These are phyloP conservation scores for Lasioglossum marginatum DNA, from an alignment of 2,888 invertebrate species.

Conservation along the genomic window DNA sequence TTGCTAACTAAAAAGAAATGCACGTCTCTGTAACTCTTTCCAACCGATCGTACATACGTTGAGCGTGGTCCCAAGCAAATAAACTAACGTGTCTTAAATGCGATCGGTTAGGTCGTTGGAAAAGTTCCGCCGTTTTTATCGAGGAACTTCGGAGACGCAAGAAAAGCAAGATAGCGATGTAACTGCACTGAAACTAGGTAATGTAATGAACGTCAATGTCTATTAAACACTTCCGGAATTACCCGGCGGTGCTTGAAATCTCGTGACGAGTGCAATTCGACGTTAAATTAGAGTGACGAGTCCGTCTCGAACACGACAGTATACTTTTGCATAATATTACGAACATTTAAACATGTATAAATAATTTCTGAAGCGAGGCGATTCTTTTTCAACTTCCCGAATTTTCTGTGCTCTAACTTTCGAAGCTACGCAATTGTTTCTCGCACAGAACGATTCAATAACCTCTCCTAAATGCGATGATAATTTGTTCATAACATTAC, in stretches of 20 bases:
- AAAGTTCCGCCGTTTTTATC: not conserved
- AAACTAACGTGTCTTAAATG: not conserved
- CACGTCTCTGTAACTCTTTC: not conserved
- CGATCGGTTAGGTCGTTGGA: not conserved
- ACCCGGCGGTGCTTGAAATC: not conserved
- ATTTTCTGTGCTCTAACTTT: not conserved
- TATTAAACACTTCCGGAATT: not conserved
- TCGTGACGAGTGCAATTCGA: not conserved
- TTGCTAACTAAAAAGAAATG: not conserved
- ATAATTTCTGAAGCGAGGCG: not conserved
- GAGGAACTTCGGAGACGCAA: not conserved
- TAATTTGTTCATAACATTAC: too few relatives aligned
- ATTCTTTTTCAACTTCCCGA: not conserved
- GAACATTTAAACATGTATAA: not conserved
- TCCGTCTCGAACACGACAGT: not conserved
- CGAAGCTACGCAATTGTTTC: not conserved
- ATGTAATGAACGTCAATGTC: not conserved
- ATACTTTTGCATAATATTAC: too few relatives aligned
- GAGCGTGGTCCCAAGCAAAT: not conserved
- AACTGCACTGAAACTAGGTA: not conserved
- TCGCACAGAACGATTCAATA: not conserved
- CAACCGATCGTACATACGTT: not conserved
- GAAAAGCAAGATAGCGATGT: not conserved
- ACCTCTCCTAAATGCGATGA: not conserved
- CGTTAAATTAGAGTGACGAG: not conserved